Percentiles rank a stretch among this genome's conserved stretches.
Conservation (phyloP, 1,140 invertebrate genomes). For the Cylas formicarius region DNA sequence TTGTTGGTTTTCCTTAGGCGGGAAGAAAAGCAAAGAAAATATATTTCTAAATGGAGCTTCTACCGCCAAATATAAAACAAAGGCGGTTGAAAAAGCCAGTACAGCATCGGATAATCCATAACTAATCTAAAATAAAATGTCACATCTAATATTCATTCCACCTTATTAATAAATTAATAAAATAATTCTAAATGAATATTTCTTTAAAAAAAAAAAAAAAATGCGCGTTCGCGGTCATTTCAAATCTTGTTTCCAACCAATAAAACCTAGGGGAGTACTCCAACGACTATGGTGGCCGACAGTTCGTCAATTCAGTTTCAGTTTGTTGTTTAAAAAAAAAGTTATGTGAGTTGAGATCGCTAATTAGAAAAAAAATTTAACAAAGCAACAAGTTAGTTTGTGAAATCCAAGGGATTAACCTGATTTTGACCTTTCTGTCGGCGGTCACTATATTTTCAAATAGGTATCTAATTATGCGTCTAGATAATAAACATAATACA, state of each 20-base stretch:
- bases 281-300: background rate
- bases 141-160: background rate
- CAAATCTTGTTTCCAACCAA: too few species aligned
- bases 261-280: background rate
- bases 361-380: too few species aligned
- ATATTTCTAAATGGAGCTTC: conserved; percentile 48
- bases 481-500: too few species aligned
- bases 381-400: too few species aligned
- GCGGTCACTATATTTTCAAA: too few species aligned
- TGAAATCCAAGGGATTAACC: too few species aligned
- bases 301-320: background rate
- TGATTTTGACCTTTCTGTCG: too few species aligned
- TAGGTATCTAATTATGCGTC: too few species aligned
- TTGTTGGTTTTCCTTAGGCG: conserved; percentile 10
- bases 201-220: background rate
- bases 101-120: conserved; percentile 38
- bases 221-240: background rate
- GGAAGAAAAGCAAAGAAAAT: conserved; percentile 20
- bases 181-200: conserved; percentile 1
- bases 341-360: background rate
- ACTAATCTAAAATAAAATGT: conserved; percentile 26
- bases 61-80: conserved; percentile 43
- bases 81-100: conserved; percentile 36
- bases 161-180: background rate
- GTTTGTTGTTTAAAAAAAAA: too few species aligned